These are phyloP conservation scores for Capromys pilorides DNA, from an alignment of 2,797 vertebrate species.

Conservation along the genomic window DNA sequence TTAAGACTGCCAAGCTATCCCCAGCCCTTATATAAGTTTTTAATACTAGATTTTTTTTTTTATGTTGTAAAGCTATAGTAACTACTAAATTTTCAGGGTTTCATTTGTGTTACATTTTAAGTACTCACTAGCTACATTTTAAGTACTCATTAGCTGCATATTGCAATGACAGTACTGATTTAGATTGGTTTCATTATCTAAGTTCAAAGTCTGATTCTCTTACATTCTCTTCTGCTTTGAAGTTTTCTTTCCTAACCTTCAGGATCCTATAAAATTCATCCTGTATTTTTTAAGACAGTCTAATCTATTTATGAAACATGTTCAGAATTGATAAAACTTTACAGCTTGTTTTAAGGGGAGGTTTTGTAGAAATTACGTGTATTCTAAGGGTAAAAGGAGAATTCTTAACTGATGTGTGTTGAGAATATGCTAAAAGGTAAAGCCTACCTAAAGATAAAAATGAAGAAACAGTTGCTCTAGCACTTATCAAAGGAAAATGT, in stretches of 20 bases:
- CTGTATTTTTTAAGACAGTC: neutral
- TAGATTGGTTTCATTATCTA: conserved; percentile 27
- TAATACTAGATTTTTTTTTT: neutral
- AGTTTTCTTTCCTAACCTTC: neutral
- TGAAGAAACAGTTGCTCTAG: neutral
- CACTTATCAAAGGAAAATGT: neutral
- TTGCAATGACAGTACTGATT: neutral
- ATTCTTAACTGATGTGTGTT: conserved; percentile 24
- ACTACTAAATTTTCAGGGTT: neutral
- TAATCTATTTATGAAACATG: conserved; percentile 29
- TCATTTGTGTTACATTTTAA: neutral
- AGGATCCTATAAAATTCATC: neutral
- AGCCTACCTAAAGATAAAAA: neutral
- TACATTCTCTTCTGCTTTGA: conserved; percentile 22
- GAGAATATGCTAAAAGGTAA: neutral
- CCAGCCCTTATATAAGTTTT: neutral
- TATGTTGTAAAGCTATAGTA: neutral
- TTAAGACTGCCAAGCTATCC: no score
- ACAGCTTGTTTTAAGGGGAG: neutral
- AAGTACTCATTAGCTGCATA: neutral
- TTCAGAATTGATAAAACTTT: conserved; percentile 18
- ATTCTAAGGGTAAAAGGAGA: conserved; percentile 36
- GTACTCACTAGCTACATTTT: conserved; percentile 20
- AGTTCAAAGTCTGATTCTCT: neutral
- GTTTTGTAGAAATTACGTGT: neutral